Evolutionary conservation across 2,888 invertebrate genomes (phyloP), one percentile per base, ranked within the genome.

Genomic region (Rhingia campestris): DNA sequence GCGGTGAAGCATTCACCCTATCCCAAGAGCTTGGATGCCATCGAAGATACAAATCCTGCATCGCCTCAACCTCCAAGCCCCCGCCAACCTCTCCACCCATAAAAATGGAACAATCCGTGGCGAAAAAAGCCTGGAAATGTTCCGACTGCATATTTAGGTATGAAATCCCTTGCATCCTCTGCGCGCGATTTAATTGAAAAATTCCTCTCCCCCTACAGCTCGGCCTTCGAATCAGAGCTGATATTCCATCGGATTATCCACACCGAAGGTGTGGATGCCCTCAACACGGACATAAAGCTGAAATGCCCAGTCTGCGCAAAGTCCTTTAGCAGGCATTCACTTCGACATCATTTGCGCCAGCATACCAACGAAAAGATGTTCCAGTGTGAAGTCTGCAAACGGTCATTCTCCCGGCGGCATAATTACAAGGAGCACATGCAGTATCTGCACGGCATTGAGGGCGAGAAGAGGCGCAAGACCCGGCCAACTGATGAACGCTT

Each of bases 341-440:
- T 97, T 12, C 93, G 94, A 1, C 93, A 93, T 74, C 96, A 96
- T 89, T 90, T 96, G 51, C 92, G 95, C 39, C 93, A 93, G 69
- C 96, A 97, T 88, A 96, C 96, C 0, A 93, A 94, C 35, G 96
- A 96, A 88, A 93, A 94, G 77, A 95, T 95, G 0, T 96, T 93
- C 87, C 91, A 92, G 3, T 97, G 97, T 87, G 90, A 92, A 0
- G 88, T 92, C 4, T 97, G 96, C 88, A 91, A 91, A 0, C 92
- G 93, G 0, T 93, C 93, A 81, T 97, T 96, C 88, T 93, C 94
- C 0, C 92, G 95, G 33, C 94, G 94, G 86, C 93, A 94, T 56
- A 94, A 94, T 87, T 91, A 95, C 63, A 92, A 93, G 37, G 93
- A 93, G 73, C 96, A 96, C 89, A 91, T 92, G 67, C 92, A 90